These are phyloP conservation scores for Tupiocoris notatus DNA, from an alignment of 2,888 invertebrate genomes.

Conservation along the genomic window DNA sequence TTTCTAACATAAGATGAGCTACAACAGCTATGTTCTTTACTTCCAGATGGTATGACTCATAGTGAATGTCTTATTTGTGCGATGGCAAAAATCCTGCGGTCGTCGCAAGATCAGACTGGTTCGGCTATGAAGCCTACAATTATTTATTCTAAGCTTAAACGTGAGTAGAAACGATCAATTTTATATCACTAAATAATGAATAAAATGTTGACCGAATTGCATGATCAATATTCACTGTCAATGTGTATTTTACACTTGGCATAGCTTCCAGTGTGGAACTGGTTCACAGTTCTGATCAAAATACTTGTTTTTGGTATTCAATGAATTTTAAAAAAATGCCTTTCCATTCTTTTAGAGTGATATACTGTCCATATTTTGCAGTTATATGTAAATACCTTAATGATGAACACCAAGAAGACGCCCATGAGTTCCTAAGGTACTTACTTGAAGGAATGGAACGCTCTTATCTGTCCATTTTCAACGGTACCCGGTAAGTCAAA, in stretches of 20 bases:
- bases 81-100: constrained; percentile 72
- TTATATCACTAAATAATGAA: too few relatives aligned
- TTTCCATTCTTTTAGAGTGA: too few relatives aligned
- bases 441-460: constrained; percentile 94
- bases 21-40: constrained; percentile 45
- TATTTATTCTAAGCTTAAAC: constrained; percentile 75
- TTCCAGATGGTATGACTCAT: constrained; percentile 56
- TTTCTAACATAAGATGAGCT: too few relatives aligned
- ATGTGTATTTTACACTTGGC: too few relatives aligned
- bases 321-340: too few relatives aligned
- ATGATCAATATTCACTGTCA: background rate
- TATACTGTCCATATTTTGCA: too few relatives aligned
- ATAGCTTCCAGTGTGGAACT: too few relatives aligned
- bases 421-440: constrained; percentile 93
- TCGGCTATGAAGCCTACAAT: constrained; percentile 72
- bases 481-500: constrained; percentile 60
- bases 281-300: too few relatives aligned
- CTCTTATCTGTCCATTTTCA: constrained; percentile 73
- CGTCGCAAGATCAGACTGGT: constrained; percentile 56
- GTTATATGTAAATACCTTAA: constrained; percentile 79
- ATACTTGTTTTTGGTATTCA: too few relatives aligned
- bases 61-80: constrained; percentile 80
- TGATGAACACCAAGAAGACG: constrained; percentile 93
- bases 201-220: background rate
- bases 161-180: constrained; percentile 52